These are phyloP conservation scores for Drosophila glabriapex DNA, from an alignment of 2,888 invertebrate genomes.

Conservation along the genomic window DNA sequence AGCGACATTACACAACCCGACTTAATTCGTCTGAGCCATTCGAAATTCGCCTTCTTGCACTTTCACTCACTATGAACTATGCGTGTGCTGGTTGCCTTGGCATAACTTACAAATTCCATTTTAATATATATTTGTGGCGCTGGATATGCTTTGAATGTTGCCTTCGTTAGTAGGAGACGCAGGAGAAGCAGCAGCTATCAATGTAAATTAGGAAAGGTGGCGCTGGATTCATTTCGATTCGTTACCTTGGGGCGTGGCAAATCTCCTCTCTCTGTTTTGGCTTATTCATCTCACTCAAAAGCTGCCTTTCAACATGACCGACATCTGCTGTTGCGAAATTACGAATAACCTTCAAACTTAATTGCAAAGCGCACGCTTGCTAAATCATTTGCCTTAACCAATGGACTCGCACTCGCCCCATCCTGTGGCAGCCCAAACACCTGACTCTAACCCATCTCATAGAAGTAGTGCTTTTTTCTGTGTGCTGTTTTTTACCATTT, in stretches of 20 bases:
- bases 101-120: slow-evolving; percentile 80
- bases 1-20: slow-evolving; percentile 14
- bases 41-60: slow-evolving; percentile 13
- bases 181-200: slow-evolving; percentile 59
- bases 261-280: slow-evolving; percentile 19
- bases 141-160: slow-evolving; percentile 66
- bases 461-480: slow-evolving; percentile 14
- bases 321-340: slow-evolving; percentile 23
- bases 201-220: slow-evolving; percentile 73
- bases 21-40: slow-evolving; percentile 21
- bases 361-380: slow-evolving; percentile 68
- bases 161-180: slow-evolving; percentile 59
- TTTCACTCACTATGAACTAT: not conserved
- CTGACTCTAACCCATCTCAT: not conserved
- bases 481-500: slow-evolving; percentile 67
- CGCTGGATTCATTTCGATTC: slow-evolving; percentile 73
- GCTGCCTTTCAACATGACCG: slow-evolving; percentile 49
- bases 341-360: slow-evolving; percentile 74
- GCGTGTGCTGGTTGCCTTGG: slow-evolving; percentile 58
- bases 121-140: slow-evolving; percentile 70
- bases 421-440: not conserved
- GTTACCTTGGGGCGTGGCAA: slow-evolving; percentile 49
- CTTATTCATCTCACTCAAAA: slow-evolving; percentile 37
- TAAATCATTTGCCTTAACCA: slow-evolving; percentile 76
- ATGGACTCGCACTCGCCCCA: slow-evolving; percentile 33